These are phyloP conservation scores for Jordanella pulchra DNA, from an alignment of 2,797 vertebrate species.

Conservation along the genomic window DNA sequence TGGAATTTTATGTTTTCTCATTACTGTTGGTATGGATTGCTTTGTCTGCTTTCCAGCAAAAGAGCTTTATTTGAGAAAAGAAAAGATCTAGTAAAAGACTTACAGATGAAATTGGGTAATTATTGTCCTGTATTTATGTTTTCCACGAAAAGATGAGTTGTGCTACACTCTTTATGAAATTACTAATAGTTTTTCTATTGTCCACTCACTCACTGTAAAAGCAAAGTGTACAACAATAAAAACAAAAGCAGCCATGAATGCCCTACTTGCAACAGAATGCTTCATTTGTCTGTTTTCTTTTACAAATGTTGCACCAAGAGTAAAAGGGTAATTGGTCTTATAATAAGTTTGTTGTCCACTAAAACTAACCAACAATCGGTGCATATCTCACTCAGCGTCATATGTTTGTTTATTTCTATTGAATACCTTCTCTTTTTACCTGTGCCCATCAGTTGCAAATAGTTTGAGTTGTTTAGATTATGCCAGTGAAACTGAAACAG, in stretches of 20 bases:
- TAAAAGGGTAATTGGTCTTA: conserved; percentile 20
- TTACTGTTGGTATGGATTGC: background rate
- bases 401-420: background rate
- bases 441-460: no score
- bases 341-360: background rate
- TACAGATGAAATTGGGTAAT: background rate
- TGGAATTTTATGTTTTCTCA: background rate
- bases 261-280: conserved; percentile 17
- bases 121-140: background rate
- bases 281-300: conserved; percentile 12
- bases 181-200: conserved; percentile 4
- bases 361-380: background rate
- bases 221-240: background rate
- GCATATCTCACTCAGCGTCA: background rate
- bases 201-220: conserved; percentile 6
- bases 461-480: background rate
- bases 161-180: background rate
- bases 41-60: background rate
- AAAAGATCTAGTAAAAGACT: background rate
- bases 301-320: background rate
- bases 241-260: conserved; percentile 3
- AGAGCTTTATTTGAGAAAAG: background rate
- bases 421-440: background rate
- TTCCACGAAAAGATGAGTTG: background rate
- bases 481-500: background rate